These are phyloP conservation scores for Gallinago stenura DNA, from an alignment of 2,797 vertebrate genomes.

Conservation along the genomic window DNA sequence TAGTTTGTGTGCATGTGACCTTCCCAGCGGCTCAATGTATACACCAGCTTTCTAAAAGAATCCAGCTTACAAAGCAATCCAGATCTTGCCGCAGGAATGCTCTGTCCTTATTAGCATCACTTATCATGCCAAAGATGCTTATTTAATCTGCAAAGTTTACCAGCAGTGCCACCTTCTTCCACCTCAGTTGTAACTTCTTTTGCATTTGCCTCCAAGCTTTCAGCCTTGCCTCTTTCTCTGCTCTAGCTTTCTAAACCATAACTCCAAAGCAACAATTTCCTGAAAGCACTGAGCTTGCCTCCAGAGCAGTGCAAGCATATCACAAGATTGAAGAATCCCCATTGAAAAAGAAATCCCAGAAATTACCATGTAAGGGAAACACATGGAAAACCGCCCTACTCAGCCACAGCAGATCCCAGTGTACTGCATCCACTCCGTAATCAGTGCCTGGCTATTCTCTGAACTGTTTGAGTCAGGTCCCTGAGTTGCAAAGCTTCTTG, in stretches of 20 bases:
- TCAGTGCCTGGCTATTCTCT: neutral
- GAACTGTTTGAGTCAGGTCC: neutral
- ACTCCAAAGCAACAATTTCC: neutral
- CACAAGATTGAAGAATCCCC: neutral
- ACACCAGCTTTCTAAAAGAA: slow-evolving; percentile 25
- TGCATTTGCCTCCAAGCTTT: slow-evolving; percentile 40
- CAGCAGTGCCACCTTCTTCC: slow-evolving; percentile 16
- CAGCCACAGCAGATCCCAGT: neutral
- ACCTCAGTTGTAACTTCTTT: slow-evolving; percentile 26
- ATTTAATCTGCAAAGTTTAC: slow-evolving; percentile 45
- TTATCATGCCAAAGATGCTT: slow-evolving; percentile 36
- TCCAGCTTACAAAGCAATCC: slow-evolving; percentile 1
- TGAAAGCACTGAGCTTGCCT: neutral
- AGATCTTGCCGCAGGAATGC: slow-evolving; percentile 17
- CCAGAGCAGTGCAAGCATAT: neutral
- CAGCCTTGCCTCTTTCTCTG: neutral
- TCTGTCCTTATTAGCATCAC: slow-evolving; percentile 58
- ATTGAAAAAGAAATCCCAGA: neutral
- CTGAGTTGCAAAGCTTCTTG: neutral
- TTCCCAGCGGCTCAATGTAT: neutral
- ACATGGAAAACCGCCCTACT: neutral
- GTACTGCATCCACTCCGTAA: neutral
- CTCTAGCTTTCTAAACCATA: neutral
- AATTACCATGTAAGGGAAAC: neutral
- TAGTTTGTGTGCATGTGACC: neutral